phyloP scores from a whole-genome alignment of 2,888 invertebrate genomes.

The Thereva nobilitata region DNA sequence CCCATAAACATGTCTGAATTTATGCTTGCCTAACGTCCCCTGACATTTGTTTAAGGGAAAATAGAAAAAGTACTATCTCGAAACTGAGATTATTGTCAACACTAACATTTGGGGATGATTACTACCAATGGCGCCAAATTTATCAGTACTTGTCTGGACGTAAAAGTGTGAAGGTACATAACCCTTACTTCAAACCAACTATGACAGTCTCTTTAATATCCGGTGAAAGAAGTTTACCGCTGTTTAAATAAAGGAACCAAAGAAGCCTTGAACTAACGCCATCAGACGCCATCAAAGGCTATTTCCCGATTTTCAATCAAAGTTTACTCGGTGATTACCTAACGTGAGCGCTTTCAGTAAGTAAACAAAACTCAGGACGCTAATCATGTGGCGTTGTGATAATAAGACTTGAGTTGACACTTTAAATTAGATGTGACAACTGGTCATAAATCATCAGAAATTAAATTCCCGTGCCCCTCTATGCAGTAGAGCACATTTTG shows the following conservation, averaged over 20 bases:
- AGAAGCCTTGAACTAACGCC: constrained; percentile 6
- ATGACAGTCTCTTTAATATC: no score
- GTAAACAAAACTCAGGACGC: constrained; percentile 9
- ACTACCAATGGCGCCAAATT: no score
- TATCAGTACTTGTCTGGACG: no score
- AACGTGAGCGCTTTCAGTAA: constrained; percentile 15
- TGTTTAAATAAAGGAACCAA: constrained; percentile 18
- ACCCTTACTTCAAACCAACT: no score
- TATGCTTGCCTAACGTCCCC: no score
- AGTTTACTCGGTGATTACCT: constrained; percentile 10
- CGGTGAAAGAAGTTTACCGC: background rate
- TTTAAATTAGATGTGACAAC: constrained; percentile 8
- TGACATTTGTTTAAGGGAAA: no score
- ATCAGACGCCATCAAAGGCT: background rate
- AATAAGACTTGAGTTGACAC: constrained; percentile 13
- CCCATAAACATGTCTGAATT: no score
- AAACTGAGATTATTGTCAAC: no score
- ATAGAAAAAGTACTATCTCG: no score
- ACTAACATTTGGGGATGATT: no score
- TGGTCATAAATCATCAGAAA: constrained; percentile 9
- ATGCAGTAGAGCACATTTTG: no score
- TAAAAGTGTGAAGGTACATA: no score
- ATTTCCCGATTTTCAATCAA: constrained; percentile 24
- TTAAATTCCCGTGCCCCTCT: background rate
- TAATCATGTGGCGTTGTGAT: constrained; percentile 25